Percentiles rank a stretch among this genome's conserved stretches.
Evolutionary conservation across 2,888 invertebrate genomes (phyloP).

Genomic region (Autographa pulchrina): DNA sequence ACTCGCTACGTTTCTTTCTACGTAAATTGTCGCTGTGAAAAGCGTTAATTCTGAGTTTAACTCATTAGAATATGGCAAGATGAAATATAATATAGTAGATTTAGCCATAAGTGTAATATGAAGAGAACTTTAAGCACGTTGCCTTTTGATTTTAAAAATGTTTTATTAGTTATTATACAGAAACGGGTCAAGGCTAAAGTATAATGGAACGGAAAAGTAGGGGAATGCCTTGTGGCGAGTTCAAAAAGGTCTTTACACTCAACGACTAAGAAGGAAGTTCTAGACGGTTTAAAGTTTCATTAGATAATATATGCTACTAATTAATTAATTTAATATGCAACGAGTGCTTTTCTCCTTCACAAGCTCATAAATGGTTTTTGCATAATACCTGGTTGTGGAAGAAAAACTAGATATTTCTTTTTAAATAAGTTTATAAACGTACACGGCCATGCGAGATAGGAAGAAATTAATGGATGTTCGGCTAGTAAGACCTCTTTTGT

Average conservation of each 20-base stretch:
- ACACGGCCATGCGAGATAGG: no score
- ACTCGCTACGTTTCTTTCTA: not conserved
- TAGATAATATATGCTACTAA: no score
- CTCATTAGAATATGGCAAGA: not conserved
- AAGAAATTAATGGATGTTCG: no score
- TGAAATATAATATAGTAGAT: not conserved
- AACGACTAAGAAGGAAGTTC: slow-evolving; percentile 11
- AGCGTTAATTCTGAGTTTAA: not conserved
- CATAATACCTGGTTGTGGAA: no score
- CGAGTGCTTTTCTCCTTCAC: no score
- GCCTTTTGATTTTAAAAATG: not conserved
- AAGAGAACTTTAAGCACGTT: not conserved
- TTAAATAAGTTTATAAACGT: no score
- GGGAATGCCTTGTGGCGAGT: slow-evolving; percentile 45
- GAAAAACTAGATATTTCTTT: no score
- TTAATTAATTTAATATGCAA: no score
- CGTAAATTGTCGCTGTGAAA: not conserved
- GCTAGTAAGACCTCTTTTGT: no score
- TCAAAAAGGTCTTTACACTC: slow-evolving; percentile 16
- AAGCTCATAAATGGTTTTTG: no score
- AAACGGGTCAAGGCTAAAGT: slow-evolving; percentile 20
- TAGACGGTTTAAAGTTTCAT: no score
- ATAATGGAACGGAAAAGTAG: slow-evolving; percentile 7
- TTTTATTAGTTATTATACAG: not conserved
- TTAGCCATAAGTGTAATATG: not conserved